Percentiles rank a stretch among this genome's conserved stretches.
These are phyloP conservation scores for Carposina sasakii DNA, from an alignment of 1,140 invertebrate species.

Conservation along the genomic window DNA sequence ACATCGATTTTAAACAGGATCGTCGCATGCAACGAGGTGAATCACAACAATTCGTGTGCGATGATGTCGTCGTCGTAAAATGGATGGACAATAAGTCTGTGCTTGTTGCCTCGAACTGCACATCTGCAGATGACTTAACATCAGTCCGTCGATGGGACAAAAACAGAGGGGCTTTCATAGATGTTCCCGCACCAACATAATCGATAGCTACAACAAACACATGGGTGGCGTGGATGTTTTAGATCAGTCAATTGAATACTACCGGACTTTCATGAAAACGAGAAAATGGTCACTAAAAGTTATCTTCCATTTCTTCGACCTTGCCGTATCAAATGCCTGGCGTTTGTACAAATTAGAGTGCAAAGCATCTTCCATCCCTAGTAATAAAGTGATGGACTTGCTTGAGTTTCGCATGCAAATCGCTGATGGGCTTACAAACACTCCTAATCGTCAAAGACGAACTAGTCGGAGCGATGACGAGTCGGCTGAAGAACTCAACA, in stretches of 20 bases:
- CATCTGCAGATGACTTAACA: not conserved
- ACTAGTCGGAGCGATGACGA: not conserved
- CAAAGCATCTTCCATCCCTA: not conserved
- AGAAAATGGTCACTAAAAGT: slow-evolving; percentile 17
- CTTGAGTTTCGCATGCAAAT: slow-evolving; percentile 5
- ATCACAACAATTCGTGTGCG: slow-evolving; percentile 9
- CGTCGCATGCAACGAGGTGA: slow-evolving; percentile 6
- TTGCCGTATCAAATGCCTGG: slow-evolving; percentile 9
- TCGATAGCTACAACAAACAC: slow-evolving; percentile 1
- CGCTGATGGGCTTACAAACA: slow-evolving; percentile 5
- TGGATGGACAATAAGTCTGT: slow-evolving; percentile 17
- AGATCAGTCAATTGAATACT: slow-evolving; percentile 5
- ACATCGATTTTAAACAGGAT: slow-evolving; percentile 7
- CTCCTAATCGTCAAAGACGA: not conserved
- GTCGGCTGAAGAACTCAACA: not conserved
- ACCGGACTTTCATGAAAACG: slow-evolving; percentile 10
- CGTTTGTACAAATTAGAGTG: not conserved
- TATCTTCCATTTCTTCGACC: slow-evolving; percentile 7
- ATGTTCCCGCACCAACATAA: not conserved
- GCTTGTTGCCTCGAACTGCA: slow-evolving; percentile 16
- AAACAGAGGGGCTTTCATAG: not conserved
- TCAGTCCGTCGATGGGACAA: not conserved
- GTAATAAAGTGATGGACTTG: slow-evolving; percentile 2
- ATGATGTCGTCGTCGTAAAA: slow-evolving; percentile 7
- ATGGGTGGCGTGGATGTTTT: slow-evolving; percentile 11